phyloP scores from a whole-genome alignment of 1,140 invertebrate genomes.

The Delia radicum region DNA sequence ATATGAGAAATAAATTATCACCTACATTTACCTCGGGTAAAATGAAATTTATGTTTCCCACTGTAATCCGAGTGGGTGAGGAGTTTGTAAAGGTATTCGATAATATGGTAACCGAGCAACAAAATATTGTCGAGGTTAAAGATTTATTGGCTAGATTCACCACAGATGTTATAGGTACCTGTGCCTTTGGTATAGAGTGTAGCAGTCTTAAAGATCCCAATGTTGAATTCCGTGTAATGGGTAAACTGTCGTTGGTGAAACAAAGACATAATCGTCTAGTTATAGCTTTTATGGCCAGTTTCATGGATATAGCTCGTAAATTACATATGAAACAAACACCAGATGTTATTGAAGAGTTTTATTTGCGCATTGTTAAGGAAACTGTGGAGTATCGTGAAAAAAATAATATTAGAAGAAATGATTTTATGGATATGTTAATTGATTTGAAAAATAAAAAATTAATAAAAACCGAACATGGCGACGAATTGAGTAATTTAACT shows the following conservation, averaged over 20 bases:
- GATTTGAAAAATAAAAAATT: conserved; percentile 43
- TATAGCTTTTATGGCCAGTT: conserved; percentile 35
- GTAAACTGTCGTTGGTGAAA: conserved; percentile 35
- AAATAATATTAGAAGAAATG: conserved; percentile 50
- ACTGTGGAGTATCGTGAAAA: conserved; percentile 55
- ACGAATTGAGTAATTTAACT: conserved; percentile 38
- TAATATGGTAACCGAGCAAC: conserved; percentile 20
- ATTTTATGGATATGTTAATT: conserved; percentile 56
- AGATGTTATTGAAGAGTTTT: conserved; percentile 52
- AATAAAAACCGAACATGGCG: conserved; percentile 33
- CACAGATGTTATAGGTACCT: conserved; percentile 62
- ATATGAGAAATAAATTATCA: conserved; percentile 59
- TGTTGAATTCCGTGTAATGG: conserved; percentile 56
- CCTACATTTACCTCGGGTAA: conserved; percentile 63
- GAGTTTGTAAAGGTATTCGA: conserved; percentile 42
- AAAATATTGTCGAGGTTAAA: conserved; percentile 57
- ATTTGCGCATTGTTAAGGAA: conserved; percentile 45
- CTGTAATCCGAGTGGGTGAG: conserved; percentile 46
- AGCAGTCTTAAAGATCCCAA: conserved; percentile 56
- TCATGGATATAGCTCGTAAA: conserved; percentile 34
- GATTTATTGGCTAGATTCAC: conserved; percentile 63
- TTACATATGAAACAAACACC: conserved; percentile 39
- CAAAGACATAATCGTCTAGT: conserved; percentile 32
- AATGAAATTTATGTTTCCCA: conserved; percentile 60
- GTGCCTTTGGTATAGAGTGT: conserved; percentile 59